Evolutionary conservation across 2,888 invertebrate species (phyloP).

Genomic region (Coelopa pilipes): DNA sequence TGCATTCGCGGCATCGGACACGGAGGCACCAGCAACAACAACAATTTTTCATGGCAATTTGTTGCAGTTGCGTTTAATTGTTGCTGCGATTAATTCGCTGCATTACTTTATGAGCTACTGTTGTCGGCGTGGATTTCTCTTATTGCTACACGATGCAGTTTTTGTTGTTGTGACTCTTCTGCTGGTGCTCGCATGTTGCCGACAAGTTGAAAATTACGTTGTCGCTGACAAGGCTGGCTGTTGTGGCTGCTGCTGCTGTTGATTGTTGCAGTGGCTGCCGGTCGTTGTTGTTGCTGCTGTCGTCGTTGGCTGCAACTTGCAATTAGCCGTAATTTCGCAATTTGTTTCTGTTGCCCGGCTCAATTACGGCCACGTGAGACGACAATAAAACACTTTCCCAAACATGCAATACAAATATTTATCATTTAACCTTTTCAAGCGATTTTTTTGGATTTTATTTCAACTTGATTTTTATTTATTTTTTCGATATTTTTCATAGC

Average conservation of each 20-base stretch:
- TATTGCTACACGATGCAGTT: neutral
- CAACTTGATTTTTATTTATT: too few relatives aligned
- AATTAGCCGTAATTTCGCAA: conserved; percentile 11
- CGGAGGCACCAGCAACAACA: too few relatives aligned
- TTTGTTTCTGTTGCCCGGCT: too few relatives aligned
- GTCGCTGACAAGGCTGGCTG: neutral
- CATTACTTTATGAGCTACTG: conserved; percentile 10
- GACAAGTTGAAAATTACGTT: neutral
- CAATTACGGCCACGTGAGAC: too few relatives aligned
- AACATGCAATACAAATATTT: too few relatives aligned
- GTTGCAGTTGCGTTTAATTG: conserved; percentile 31
- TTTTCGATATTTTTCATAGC: too few relatives aligned
- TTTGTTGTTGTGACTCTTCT: neutral
- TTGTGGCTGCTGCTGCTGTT: neutral
- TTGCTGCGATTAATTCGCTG: conserved; percentile 27
- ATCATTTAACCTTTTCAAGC: too few relatives aligned
- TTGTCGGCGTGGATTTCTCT: conserved; percentile 10
- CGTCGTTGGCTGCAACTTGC: too few relatives aligned
- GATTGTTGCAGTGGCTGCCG: conserved; percentile 11
- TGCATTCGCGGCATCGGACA: neutral
- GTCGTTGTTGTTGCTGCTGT: neutral
- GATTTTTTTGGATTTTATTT: too few relatives aligned
- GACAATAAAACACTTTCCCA: too few relatives aligned
- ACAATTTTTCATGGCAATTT: conserved; percentile 11
- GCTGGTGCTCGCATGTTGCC: conserved; percentile 3